These are phyloP conservation scores for Cryptus armator DNA, from an alignment of 2,888 invertebrate species.

Conservation along the genomic window DNA sequence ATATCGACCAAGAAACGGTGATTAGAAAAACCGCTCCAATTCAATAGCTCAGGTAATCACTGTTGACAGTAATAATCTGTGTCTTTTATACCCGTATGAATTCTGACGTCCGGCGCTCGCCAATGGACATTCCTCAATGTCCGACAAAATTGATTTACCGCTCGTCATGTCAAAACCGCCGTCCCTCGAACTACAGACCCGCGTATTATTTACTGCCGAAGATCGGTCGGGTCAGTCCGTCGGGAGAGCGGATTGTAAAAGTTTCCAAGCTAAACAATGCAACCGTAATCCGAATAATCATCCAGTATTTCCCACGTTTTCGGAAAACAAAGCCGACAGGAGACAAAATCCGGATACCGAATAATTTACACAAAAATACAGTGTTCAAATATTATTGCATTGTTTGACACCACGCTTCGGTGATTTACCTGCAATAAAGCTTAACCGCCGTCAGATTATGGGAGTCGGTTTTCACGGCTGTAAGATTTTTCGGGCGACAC, in stretches of 20 bases:
- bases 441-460: constrained; percentile 38
- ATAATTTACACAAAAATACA: constrained; percentile 20
- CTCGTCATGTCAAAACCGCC: background rate
- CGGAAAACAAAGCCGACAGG: background rate
- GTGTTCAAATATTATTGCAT: constrained; percentile 33
- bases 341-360: background rate
- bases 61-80: background rate
- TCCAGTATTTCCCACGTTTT: background rate
- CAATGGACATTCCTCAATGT: background rate
- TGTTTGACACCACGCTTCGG: constrained; percentile 15
- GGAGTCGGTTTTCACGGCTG: constrained; percentile 28
- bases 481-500: background rate
- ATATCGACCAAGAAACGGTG: background rate
- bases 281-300: background rate
- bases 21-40: constrained; percentile 4
- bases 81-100: background rate
- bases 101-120: background rate
- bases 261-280: background rate
- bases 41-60: constrained; percentile 9
- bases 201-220: constrained; percentile 9
- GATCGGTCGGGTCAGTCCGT: background rate
- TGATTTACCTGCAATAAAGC: constrained; percentile 33
- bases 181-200: background rate
- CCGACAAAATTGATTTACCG: constrained; percentile 39
- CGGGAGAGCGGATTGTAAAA: constrained; percentile 8